Percentiles rank a stretch among this genome's conserved stretches.
phyloP scores from a whole-genome alignment of 2,797 vertebrate genomes.

The Macrochelys suwanniensis region DNA sequence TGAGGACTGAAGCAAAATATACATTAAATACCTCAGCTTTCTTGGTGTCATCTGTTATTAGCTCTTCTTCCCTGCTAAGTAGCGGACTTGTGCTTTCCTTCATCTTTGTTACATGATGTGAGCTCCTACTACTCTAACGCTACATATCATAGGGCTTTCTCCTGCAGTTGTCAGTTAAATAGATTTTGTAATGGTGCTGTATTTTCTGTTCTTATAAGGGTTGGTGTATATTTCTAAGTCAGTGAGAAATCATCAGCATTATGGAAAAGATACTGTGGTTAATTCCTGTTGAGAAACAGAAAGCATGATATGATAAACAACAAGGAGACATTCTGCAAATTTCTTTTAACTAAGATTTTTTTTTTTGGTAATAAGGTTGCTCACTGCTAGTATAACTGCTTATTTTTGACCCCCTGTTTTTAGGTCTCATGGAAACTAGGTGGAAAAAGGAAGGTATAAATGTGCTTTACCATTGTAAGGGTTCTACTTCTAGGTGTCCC shows the following conservation, averaged over 20 bases:
- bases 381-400: background rate
- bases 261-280: background rate
- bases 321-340: background rate
- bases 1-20: no score
- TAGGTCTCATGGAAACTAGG: background rate
- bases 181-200: background rate
- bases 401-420: background rate
- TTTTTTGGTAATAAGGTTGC: background rate
- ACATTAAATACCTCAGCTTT: no score
- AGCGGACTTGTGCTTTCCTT: no score
- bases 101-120: background rate
- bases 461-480: no score
- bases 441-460: background rate
- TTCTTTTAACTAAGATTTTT: background rate
- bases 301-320: background rate
- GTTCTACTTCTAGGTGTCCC: background rate
- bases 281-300: background rate
- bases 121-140: background rate
- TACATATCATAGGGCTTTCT: background rate
- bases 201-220: background rate
- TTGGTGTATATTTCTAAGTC: background rate
- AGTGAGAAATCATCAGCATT: background rate
- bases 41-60: no score
- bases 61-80: no score
- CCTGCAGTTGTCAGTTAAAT: background rate